phyloP scores from a whole-genome alignment of 2,113 vertebrate genomes.

The Anser cygnoides region DNA sequence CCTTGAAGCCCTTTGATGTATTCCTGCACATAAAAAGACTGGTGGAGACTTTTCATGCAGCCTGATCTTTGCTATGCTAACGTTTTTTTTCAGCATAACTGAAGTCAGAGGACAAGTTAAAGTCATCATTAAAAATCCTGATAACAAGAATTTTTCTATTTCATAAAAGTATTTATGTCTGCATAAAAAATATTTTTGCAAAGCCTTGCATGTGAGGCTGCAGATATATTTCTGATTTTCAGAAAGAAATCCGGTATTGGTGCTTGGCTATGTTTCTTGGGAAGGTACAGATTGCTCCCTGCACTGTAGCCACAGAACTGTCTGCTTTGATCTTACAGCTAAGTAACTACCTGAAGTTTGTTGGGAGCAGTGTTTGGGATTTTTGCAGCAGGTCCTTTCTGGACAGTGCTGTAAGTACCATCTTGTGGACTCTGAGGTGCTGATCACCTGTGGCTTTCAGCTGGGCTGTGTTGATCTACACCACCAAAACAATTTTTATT shows the following conservation, averaged over 20 bases:
- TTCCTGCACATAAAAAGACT: conserved; percentile 20
- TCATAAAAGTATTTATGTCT: neutral
- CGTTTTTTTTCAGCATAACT: conserved; percentile 9
- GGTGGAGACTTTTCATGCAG: conserved; percentile 26
- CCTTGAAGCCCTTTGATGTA: conserved; percentile 55
- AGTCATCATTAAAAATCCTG: neutral
- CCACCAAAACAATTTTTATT: neutral
- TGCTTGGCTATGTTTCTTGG: neutral
- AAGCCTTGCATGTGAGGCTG: neutral
- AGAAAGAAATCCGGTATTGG: neutral
- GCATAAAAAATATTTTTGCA: neutral
- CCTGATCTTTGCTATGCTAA: conserved; percentile 33
- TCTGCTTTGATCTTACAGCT: neutral
- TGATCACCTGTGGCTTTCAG: neutral
- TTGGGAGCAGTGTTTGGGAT: neutral
- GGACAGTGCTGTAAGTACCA: conserved; percentile 44
- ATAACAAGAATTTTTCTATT: neutral
- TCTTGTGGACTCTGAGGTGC: conserved; percentile 33
- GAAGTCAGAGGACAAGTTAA: conserved; percentile 18
- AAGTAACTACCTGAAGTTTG: neutral
- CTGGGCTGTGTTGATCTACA: neutral
- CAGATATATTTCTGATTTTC: neutral
- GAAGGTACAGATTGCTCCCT: neutral
- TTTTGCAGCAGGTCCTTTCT: neutral
- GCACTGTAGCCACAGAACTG: neutral